Evolutionary conservation across 1,140 invertebrate genomes (phyloP), one percentile per base, ranked within the genome.

Genomic region (Phymastichus coffea): DNA sequence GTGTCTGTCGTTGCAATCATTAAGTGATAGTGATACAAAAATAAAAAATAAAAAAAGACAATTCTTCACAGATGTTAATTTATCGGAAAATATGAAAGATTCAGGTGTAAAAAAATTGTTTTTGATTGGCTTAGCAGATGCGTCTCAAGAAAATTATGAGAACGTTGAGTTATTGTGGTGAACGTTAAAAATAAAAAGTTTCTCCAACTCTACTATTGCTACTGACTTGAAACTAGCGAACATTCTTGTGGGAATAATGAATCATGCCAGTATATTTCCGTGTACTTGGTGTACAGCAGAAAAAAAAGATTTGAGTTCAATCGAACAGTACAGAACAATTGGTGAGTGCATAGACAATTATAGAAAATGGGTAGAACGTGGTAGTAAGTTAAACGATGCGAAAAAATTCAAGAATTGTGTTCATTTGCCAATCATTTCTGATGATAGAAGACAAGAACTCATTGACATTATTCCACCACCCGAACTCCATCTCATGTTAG

Each of bases 21-120:
- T n/a, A n/a, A n/a, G n/a, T n/a, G n/a, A n/a, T n/a, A n/a, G n/a
- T n/a, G n/a, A n/a, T n/a, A n/a, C n/a, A n/a, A n/a, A n/a, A n/a
- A n/a, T n/a, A n/a, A n/a, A n/a, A n/a, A n/a, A n/a, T n/a, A n/a
- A n/a, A n/a, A n/a, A n/a, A n/a, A n/a, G n/a, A n/a, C n/a, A n/a
- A n/a, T n/a, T n/a, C n/a, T n/a, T n/a, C n/a, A 30, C 30, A 33
- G 14, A 8, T 33, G 23, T 47, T 25, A 38, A 48, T 48, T 43
- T 49, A 46, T 48, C 41, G 14, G 28, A 47, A 19, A 37, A 49
- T 10, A 58, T n/a, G n/a, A 58, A 17, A 58, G n/a, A n/a, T n/a
- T n/a, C n/a, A n/a, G n/a, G n/a, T n/a, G n/a, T n/a, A n/a, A n/a
- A n/a, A n/a, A n/a, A 33, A 37, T 38, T 57, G 19, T 48, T 57